Conservation (phyloP, 2,113 vertebrate species). For the Sarotherodon lohbergeri region DNA sequence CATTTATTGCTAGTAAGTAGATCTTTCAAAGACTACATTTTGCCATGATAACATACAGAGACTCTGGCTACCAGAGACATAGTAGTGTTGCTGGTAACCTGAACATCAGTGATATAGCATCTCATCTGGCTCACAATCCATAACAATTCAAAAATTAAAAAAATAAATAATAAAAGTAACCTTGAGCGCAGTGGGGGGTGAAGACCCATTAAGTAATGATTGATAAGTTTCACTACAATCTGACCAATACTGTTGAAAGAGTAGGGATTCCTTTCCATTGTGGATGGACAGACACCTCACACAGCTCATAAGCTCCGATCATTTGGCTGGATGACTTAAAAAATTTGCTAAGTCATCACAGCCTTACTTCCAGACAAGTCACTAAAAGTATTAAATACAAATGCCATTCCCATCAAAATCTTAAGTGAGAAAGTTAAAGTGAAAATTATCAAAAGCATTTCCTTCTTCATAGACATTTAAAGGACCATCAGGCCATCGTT, state of each 20-base stretch:
- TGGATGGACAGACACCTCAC: not conserved
- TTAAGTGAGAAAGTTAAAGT: not conserved
- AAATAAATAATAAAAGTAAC: not conserved
- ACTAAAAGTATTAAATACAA: not conserved
- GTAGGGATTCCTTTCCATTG: not conserved
- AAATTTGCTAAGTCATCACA: too few species aligned
- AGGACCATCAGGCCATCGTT: not conserved
- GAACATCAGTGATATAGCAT: not conserved
- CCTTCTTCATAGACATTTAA: not conserved
- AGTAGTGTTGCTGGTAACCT: not conserved
- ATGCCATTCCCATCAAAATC: not conserved
- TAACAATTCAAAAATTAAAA: not conserved
- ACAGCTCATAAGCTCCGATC: not conserved
- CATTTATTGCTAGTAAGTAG: not conserved
- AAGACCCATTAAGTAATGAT: not conserved
- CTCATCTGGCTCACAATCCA: not conserved
- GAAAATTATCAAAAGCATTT: not conserved
- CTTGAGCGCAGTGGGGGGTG: not conserved
- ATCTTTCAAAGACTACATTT: not conserved
- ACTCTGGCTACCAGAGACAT: not conserved
- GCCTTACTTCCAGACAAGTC: not conserved
- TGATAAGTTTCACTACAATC: not conserved
- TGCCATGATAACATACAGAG: not conserved
- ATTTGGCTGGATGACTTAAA: not conserved
- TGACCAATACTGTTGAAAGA: not conserved